Percentiles rank a stretch among this genome's conserved stretches.
Evolutionary conservation across 2,888 invertebrate species (phyloP).

Genomic region (Meliscaeva auricollis): DNA sequence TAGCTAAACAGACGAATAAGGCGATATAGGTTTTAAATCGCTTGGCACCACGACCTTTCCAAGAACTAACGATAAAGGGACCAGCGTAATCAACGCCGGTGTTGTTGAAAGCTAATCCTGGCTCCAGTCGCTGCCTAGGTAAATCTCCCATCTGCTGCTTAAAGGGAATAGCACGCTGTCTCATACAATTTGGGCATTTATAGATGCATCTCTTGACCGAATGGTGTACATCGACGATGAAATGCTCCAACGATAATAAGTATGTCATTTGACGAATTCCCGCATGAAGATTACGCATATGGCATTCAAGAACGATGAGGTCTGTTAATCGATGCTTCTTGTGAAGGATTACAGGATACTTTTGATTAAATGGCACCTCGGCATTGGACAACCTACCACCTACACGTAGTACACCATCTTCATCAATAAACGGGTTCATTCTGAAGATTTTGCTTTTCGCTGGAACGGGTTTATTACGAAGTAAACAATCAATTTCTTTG

Average conservation of each 20-base stretch:
- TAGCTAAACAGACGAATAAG: slow-evolving; percentile 77
- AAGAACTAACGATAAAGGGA: slow-evolving; percentile 71
- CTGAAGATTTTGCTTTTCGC: slow-evolving; percentile 36
- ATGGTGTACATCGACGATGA: not conserved
- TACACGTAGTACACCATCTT: slow-evolving; percentile 61
- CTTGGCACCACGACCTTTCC: slow-evolving; percentile 75
- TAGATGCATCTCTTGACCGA: not conserved
- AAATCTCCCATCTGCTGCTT: slow-evolving; percentile 74
- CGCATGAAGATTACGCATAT: slow-evolving; percentile 59
- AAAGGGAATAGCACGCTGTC: slow-evolving; percentile 39
- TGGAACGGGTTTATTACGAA: slow-evolving; percentile 23
- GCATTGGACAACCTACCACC: slow-evolving; percentile 71
- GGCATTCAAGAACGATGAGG: slow-evolving; percentile 61
- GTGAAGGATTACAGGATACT: slow-evolving; percentile 68
- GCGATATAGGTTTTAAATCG: slow-evolving; percentile 76
- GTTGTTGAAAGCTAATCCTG: slow-evolving; percentile 72
- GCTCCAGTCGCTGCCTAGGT: slow-evolving; percentile 69
- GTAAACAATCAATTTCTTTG: not conserved
- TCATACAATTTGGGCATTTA: not conserved
- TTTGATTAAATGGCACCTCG: slow-evolving; percentile 56
- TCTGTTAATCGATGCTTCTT: slow-evolving; percentile 56
- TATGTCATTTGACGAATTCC: slow-evolving; percentile 66
- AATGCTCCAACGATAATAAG: slow-evolving; percentile 56
- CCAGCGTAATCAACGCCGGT: slow-evolving; percentile 77
- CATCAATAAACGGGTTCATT: slow-evolving; percentile 68